phyloP scores from a whole-genome alignment of 2,113 vertebrate species.

The Nettapus auritus region DNA sequence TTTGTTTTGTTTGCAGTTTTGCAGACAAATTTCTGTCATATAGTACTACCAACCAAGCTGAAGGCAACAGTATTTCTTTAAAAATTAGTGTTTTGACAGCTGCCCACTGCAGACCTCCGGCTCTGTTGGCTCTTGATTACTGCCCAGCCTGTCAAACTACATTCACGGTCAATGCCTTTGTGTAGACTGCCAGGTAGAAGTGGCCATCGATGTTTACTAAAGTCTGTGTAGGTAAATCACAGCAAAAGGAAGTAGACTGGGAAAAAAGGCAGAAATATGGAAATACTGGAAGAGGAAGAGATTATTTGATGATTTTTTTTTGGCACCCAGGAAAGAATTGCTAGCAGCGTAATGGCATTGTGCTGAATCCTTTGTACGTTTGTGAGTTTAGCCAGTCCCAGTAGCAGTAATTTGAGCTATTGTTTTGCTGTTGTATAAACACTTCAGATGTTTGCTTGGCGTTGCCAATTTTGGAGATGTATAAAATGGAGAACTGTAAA shows the following conservation, averaged over 20 bases:
- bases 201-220: not conserved
- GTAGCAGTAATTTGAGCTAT: constrained; percentile 40
- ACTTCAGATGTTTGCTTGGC: constrained; percentile 40
- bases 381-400: constrained; percentile 43
- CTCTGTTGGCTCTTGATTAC: not conserved
- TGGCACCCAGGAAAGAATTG: not conserved
- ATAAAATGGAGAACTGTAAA: constrained; percentile 43
- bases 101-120: not conserved
- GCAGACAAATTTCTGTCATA: not conserved
- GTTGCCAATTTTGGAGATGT: not conserved
- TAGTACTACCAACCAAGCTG: not conserved
- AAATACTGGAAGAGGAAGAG: not conserved
- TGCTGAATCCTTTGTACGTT: not conserved
- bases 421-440: constrained; percentile 57
- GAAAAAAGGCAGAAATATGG: not conserved
- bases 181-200: not conserved
- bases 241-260: not conserved
- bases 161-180: not conserved
- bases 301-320: not conserved
- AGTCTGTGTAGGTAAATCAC: not conserved
- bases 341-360: constrained; percentile 16
- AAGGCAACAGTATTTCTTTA: not conserved
- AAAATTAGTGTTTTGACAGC: not conserved
- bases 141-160: not conserved
- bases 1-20: not conserved